phyloP scores from a whole-genome alignment of 2,113 vertebrate species.

The Brienomyrus longianalis region DNA sequence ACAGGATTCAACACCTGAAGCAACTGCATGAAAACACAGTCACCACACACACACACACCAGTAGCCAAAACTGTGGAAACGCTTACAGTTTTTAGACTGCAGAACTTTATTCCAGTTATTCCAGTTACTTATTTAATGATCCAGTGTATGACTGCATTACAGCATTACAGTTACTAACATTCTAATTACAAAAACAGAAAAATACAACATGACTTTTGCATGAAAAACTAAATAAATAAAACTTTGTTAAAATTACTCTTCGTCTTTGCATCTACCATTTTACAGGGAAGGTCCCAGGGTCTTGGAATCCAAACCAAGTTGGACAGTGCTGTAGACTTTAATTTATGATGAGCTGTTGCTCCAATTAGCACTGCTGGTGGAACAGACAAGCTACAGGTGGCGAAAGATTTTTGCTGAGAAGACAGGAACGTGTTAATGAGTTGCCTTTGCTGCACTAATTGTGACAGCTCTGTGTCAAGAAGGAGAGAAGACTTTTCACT shows the following conservation, averaged over 20 bases:
- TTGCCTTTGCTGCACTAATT: conserved; percentile 17
- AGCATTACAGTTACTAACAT: not conserved
- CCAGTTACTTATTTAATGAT: not conserved
- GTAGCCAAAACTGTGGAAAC: too few relatives aligned
- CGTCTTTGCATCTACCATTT: not conserved
- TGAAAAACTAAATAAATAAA: not conserved
- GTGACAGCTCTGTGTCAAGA: conserved; percentile 6
- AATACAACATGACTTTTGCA: not conserved
- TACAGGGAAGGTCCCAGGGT: conserved; percentile 18
- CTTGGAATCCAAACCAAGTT: conserved; percentile 14
- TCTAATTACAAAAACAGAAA: not conserved
- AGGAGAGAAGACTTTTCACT: conserved; percentile 9
- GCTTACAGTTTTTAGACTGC: too few relatives aligned
- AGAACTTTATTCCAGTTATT: not conserved
- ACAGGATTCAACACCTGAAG: not conserved
- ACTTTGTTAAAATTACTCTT: not conserved
- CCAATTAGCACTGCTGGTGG: conserved; percentile 38
- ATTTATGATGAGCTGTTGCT: conserved; percentile 42
- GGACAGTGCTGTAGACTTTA: conserved; percentile 26
- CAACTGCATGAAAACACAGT: too few relatives aligned
- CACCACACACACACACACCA: too few relatives aligned
- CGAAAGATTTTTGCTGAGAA: conserved; percentile 11
- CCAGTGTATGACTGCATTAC: not conserved
- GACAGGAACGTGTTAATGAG: conserved; percentile 32
- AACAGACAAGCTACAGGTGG: conserved; percentile 25